Evolutionary conservation across 2,888 invertebrate genomes (phyloP).

Genomic region (Limnephilus marmoratus): DNA sequence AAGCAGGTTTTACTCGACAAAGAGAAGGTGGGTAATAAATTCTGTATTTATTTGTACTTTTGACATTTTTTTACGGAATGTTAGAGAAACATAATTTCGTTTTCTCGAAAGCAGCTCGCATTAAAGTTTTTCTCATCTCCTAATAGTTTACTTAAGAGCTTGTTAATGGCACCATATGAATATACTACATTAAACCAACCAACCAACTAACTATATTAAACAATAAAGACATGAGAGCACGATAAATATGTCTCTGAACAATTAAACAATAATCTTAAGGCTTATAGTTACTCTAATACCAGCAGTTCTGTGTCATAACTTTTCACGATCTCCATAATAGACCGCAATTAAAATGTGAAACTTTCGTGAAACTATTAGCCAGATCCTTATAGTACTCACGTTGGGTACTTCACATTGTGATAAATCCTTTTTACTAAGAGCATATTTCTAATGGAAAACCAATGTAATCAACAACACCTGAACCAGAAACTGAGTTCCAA

Average conservation of each 20-base stretch:
- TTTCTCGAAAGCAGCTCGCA: neutral
- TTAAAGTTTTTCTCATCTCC: neutral
- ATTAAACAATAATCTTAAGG: neutral
- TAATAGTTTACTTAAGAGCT: neutral
- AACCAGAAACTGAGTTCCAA: conserved; percentile 7
- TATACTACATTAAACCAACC: neutral
- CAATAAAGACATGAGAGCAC: neutral
- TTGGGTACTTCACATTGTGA: neutral
- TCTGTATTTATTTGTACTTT: neutral
- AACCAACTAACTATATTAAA: neutral
- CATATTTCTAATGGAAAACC: conserved; percentile 25
- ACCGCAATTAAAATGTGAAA: neutral
- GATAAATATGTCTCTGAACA: neutral
- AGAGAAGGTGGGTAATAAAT: neutral
- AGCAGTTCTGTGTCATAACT: neutral
- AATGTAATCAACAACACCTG: conserved; percentile 35
- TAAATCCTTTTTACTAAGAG: neutral
- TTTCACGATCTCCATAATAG: neutral
- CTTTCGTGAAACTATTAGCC: neutral
- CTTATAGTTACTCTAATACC: neutral
- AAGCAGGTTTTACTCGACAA: neutral
- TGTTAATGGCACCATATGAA: neutral
- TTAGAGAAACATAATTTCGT: neutral
- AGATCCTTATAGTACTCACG: neutral
- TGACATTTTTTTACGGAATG: neutral